A percentile compares a stretch with the other conserved stretches of the same genome.
phyloP scores from a whole-genome alignment of 2,797 vertebrate genomes.

The Pterois miles region DNA sequence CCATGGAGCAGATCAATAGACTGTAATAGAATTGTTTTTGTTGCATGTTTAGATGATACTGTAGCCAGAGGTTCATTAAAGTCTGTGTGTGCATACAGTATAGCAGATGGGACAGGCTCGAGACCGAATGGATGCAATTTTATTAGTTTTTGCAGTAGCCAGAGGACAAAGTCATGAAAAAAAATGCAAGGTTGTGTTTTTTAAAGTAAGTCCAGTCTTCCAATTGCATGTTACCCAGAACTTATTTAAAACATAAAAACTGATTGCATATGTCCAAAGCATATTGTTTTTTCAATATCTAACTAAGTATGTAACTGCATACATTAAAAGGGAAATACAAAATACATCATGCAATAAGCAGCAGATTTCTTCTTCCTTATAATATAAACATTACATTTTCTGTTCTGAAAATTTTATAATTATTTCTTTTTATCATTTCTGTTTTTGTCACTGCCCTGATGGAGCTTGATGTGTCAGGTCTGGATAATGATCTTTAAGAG shows the following conservation, averaged over 20 bases:
- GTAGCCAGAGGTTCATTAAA: constrained; percentile 41
- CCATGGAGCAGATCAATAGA: constrained; percentile 72
- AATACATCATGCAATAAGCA: not conserved
- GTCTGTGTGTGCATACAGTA: not conserved
- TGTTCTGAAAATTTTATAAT: not conserved
- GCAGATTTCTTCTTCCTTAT: not conserved
- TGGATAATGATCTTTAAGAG: not conserved
- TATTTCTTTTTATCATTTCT: not conserved
- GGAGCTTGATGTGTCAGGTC: not conserved
- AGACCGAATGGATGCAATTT: not conserved
- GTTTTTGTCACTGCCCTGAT: not conserved
- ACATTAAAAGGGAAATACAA: not conserved
- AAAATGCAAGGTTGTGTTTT: not conserved
- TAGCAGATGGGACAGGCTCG: not conserved
- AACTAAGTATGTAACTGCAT: not conserved
- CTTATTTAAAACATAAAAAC: not conserved
- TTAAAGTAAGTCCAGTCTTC: not conserved
- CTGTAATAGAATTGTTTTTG: constrained; percentile 65
- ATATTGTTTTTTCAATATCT: not conserved
- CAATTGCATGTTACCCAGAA: not conserved
- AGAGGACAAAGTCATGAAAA: constrained; percentile 22
- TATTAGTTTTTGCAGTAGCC: constrained; percentile 30
- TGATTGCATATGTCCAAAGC: not conserved
- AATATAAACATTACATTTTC: not conserved
- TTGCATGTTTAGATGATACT: constrained; percentile 50